Evolutionary conservation across 2,797 vertebrate species (phyloP).

Genomic region (Sebastes glaucus): DNA sequence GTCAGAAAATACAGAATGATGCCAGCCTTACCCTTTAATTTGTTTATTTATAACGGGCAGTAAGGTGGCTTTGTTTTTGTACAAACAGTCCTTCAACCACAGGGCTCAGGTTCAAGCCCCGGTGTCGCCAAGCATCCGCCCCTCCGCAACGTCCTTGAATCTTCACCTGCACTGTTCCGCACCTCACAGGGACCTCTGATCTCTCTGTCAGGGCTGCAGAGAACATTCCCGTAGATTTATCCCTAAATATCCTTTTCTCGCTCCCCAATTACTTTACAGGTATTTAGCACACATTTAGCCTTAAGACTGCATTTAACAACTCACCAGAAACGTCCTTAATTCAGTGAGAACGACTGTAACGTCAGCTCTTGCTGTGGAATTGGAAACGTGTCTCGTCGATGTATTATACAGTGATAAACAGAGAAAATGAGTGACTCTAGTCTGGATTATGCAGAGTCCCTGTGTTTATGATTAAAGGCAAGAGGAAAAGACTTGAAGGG

Average conservation of each 20-base stretch:
- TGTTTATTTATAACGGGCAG: background rate
- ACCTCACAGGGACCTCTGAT: conserved; percentile 3
- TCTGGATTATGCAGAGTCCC: conserved; percentile 36
- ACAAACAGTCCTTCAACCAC: conserved; percentile 10
- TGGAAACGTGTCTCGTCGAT: conserved; percentile 5
- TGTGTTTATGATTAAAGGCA: conserved; percentile 50
- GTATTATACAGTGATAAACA: conserved; percentile 30
- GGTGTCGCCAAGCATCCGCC: background rate
- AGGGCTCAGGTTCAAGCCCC: background rate
- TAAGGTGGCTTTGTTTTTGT: background rate
- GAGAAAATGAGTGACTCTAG: background rate
- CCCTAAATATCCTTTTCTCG: background rate
- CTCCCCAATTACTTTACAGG: background rate
- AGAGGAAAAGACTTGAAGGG: conserved; percentile 2
- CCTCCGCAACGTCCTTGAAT: conserved; percentile 33
- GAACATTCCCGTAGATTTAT: background rate
- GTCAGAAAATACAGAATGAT: background rate
- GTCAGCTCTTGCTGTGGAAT: background rate
- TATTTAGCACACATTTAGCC: conserved; percentile 16
- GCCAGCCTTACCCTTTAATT: background rate
- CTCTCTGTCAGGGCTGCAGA: background rate
- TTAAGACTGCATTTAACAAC: background rate
- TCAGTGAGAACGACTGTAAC: background rate
- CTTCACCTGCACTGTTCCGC: conserved; percentile 1
- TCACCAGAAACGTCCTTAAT: conserved; percentile 2